Evolutionary conservation across 2,888 invertebrate genomes (phyloP).

Genomic region (Coenonympha glycerion): DNA sequence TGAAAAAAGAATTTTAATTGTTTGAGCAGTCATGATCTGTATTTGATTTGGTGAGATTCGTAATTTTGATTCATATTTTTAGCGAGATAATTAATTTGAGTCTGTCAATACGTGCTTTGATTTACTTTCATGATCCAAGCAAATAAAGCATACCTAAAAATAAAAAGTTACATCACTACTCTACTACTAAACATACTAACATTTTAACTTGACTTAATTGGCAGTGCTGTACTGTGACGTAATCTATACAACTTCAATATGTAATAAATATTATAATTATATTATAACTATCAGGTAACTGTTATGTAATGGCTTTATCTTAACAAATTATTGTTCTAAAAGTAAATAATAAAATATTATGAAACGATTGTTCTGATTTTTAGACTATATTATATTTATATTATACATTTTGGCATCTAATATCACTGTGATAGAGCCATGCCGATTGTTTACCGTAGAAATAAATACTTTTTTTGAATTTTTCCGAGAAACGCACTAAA

Average conservation of each 20-base stretch:
- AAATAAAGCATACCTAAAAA: background rate
- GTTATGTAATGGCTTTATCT: slow-evolving; percentile 11
- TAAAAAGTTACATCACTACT: background rate
- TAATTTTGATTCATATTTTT: no score
- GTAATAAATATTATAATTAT: no score
- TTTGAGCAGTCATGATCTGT: no score
- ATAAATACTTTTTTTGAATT: background rate
- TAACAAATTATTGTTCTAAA: slow-evolving; percentile 16
- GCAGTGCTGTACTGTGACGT: slow-evolving; percentile 63
- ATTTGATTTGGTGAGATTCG: no score
- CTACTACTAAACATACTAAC: slow-evolving; percentile 42
- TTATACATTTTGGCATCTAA: slow-evolving; percentile 49
- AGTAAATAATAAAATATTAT: slow-evolving; percentile 20
- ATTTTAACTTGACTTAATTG: slow-evolving; percentile 53
- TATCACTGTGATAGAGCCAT: slow-evolving; percentile 55
- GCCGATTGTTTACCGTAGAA: slow-evolving; percentile 18
- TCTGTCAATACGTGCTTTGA: no score
- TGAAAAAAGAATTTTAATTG: no score
- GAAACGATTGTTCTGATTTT: slow-evolving; percentile 23
- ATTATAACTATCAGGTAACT: slow-evolving; percentile 12
- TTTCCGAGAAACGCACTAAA: slow-evolving; percentile 4
- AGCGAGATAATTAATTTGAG: no score
- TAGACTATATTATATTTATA: slow-evolving; percentile 21
- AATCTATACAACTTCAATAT: slow-evolving; percentile 39
- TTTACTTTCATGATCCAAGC: no score